Percentiles rank a stretch among this genome's conserved stretches.
Evolutionary conservation across 2,888 invertebrate genomes (phyloP).

Genomic region (Saturnia japonica): DNA sequence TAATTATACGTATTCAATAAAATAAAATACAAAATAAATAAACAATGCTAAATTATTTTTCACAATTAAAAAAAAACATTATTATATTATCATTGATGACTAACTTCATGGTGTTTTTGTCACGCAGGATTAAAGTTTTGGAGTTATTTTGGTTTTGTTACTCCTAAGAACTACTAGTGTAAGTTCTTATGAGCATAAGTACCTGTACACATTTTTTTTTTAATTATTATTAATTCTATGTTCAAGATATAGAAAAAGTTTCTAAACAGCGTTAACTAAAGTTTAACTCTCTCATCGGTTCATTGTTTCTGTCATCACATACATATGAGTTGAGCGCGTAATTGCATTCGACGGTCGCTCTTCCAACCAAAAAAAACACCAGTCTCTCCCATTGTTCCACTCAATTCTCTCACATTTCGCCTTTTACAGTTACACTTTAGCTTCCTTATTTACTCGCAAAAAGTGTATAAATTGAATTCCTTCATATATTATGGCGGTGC

Average conservation of each 20-base stretch:
- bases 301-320: constrained; percentile 52
- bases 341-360: constrained; percentile 76
- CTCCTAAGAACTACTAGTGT: too few species aligned
- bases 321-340: constrained; percentile 61
- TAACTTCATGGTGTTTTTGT: too few species aligned
- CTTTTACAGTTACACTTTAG: constrained; percentile 71
- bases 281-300: constrained; percentile 34
- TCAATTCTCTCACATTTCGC: constrained; percentile 78
- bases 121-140: too few species aligned
- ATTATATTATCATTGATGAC: too few species aligned
- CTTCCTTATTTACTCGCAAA: constrained; percentile 75
- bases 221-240: background rate
- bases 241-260: background rate
- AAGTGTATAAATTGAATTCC: constrained; percentile 75
- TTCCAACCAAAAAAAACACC: constrained; percentile 73
- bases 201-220: background rate
- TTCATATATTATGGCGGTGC: constrained; percentile 48
- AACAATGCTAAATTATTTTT: too few species aligned
- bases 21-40: too few species aligned
- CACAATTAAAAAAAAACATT: too few species aligned
- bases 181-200: too few species aligned
- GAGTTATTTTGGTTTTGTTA: too few species aligned
- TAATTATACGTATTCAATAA: too few species aligned
- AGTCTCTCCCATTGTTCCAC: constrained; percentile 75
- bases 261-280: constrained; percentile 23